A percentile compares a stretch with the other conserved stretches of the same genome.
Conservation (phyloP, 2,113 vertebrate species). For the Orthonyx spaldingii region DNA sequence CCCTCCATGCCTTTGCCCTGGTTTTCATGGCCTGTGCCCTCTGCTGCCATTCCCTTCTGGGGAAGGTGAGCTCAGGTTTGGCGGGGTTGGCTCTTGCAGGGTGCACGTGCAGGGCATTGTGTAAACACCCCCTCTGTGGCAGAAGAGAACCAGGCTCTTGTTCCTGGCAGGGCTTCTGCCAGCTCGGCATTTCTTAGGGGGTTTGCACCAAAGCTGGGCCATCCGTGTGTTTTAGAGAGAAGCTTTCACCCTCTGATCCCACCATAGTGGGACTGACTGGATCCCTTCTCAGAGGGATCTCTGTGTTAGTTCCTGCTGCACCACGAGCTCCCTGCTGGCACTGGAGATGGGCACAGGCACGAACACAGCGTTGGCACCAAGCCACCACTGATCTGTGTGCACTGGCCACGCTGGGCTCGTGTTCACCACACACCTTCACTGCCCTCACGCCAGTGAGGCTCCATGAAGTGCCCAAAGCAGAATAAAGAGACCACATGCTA, state of each 20-base stretch:
- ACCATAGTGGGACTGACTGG: background rate
- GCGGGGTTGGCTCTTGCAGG: background rate
- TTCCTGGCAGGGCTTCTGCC: background rate
- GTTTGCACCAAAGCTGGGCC: background rate
- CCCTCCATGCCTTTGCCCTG: fast-evolving
- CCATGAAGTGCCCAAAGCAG: background rate
- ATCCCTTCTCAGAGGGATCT: background rate
- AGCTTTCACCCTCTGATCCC: background rate
- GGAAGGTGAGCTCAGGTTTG: fast-evolving
- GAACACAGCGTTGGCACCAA: background rate
- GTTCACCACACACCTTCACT: background rate
- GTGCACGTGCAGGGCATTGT: fast-evolving
- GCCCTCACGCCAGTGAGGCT: background rate
- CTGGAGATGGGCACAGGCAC: background rate
- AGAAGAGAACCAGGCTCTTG: background rate
- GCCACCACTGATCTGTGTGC: background rate
- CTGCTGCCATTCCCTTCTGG: background rate
- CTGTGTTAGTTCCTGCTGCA: background rate
- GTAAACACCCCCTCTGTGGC: background rate
- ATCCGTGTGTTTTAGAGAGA: background rate
- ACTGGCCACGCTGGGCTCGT: background rate
- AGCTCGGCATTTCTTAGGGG: background rate
- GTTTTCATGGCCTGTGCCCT: background rate
- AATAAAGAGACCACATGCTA: background rate
- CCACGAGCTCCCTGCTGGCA: background rate